Evolutionary conservation across 2,113 vertebrate species (phyloP).

Genomic region (Podiceps cristatus): DNA sequence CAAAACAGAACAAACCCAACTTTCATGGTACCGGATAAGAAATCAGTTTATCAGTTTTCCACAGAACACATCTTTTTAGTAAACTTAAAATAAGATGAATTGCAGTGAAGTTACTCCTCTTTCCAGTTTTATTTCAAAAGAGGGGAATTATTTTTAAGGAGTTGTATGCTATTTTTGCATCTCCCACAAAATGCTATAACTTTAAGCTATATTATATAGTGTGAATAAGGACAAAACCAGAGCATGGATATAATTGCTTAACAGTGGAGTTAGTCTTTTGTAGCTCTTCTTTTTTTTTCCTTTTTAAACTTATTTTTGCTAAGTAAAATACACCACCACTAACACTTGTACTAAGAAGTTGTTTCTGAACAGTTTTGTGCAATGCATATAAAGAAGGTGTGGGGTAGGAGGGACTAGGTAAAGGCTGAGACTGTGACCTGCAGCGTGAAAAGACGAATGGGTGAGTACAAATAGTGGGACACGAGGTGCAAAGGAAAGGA

Average conservation of each 20-base stretch:
- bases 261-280: neutral
- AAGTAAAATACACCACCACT: neutral
- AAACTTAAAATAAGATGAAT: slow-evolving; percentile 19
- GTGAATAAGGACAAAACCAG: neutral
- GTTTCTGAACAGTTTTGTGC: neutral
- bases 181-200: neutral
- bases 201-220: neutral
- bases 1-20: too few relatives aligned
- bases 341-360: neutral
- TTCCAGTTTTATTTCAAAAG: neutral
- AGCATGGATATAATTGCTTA: neutral
- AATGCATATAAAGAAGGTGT: neutral
- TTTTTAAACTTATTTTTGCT: neutral
- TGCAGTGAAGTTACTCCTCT: neutral
- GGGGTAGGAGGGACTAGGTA: neutral
- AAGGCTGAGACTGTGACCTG: neutral
- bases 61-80: slow-evolving; percentile 11
- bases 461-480: neutral
- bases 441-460: neutral
- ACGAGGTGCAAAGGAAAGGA: neutral
- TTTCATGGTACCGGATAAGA: neutral
- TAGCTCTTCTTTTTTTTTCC: neutral
- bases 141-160: neutral
- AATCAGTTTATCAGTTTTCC: slow-evolving; percentile 34
- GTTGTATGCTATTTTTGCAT: neutral